Evolutionary conservation across 1,140 invertebrate species (phyloP).

Genomic region (Euwallacea fornicatus): DNA sequence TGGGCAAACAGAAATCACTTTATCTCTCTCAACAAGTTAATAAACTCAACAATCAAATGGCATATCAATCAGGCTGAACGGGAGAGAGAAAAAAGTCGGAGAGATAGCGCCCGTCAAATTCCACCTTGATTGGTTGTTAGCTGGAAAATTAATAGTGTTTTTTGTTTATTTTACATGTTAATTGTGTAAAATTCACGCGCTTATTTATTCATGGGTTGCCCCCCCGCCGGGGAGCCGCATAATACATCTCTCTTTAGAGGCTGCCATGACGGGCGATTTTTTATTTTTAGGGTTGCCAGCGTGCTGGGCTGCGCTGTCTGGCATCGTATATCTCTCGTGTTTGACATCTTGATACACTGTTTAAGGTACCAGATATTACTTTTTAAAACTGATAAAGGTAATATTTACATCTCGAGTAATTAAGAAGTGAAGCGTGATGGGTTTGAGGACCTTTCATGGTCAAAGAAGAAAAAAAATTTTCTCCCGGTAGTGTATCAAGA

Average conservation of each 20-base stretch:
- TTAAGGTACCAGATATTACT: conserved; percentile 38
- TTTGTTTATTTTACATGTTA: conserved; percentile 54
- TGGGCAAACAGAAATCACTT: conserved; percentile 15
- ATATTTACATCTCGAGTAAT: conserved; percentile 33
- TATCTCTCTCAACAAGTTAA: conserved; percentile 52
- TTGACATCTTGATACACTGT: conserved; percentile 50
- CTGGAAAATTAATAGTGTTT: conserved; percentile 53
- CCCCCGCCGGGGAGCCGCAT: conserved; percentile 48
- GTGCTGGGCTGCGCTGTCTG: conserved; percentile 38
- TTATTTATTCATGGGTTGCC: conserved; percentile 54
- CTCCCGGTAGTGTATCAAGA: too few species aligned
- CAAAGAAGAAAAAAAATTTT: too few species aligned
- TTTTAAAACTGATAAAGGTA: conserved; percentile 29
- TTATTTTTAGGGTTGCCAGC: conserved; percentile 40
- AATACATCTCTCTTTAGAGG: conserved; percentile 51
- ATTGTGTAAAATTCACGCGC: conserved; percentile 55
- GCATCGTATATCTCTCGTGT: conserved; percentile 47
- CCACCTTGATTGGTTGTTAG: conserved; percentile 52
- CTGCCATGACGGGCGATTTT: conserved; percentile 41
- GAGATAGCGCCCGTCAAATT: conserved; percentile 47
- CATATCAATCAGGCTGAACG: conserved; percentile 48
- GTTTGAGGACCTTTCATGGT: not conserved
- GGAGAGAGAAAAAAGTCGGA: conserved; percentile 11
- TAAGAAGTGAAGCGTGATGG: conserved; percentile 11
- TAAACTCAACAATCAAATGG: conserved; percentile 52